Evolutionary conservation across 2,888 invertebrate genomes (phyloP), one percentile per base, ranked within the genome.

Genomic region (Dendrolimus houi): DNA sequence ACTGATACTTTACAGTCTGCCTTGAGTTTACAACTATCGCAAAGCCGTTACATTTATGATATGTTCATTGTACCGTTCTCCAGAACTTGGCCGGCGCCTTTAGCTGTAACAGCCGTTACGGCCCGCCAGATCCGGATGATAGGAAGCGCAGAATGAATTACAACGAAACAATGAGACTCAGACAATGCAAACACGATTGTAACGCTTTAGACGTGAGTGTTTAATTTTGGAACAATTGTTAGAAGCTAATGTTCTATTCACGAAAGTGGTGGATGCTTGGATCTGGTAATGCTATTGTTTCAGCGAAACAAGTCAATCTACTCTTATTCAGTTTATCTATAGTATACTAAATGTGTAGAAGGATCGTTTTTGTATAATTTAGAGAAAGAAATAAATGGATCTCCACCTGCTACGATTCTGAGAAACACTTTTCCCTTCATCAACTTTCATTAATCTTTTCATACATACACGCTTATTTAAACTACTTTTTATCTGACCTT

Each of bases 41-140:
- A 29, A 29, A 29, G 29, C 29, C 29, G 29, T 29, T 52, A 47
- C 41, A 53, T 59, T 14, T 17, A 60, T 47, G 47, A 29, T 29
- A 29, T 29, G 29, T 29, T 29, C 29, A 29, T 29, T 29, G 29
- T 6, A 29, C 6, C 29, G 54, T 9, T 41, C 72, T 75, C 53
- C 70, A 86, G 86, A 78, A 83, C 68, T 64, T 85, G 58, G 69
- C 71, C 1, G 81, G 73, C 13, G 62, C 76, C 12, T 76, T 85
- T 52, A 69, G 63, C 60, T 64, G 72, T 57, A 73, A 67, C 60
- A 59, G 57, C 29, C 73, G 73, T 58, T 85, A 85, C 56, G 87
- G 87, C 1, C 83, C 87, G 0, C 75, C 77, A 0, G 85, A 86
- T 14, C 47, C 62, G 0, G 77, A 76, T 2, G 81, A 85, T 55